phyloP scores from a whole-genome alignment of 2,888 invertebrate species.

The Noctuana brunneofusca region DNA sequence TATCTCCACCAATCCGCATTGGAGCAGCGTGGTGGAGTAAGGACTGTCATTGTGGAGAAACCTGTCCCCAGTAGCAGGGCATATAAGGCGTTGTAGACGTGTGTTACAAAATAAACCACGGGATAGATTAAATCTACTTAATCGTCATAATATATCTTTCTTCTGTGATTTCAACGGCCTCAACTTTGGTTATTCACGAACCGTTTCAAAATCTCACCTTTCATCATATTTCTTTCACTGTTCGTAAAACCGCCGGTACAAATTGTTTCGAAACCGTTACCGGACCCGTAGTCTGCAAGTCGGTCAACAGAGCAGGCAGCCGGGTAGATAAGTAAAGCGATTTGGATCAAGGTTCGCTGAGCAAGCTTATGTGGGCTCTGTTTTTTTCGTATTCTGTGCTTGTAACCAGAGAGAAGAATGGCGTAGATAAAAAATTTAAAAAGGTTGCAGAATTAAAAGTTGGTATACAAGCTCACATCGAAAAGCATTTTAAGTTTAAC shows the following conservation, averaged over 20 bases:
- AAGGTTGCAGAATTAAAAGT: neutral
- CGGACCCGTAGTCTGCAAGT: constrained; percentile 3
- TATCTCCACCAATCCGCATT: too few relatives aligned
- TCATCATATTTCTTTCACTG: neutral
- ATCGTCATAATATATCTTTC: neutral
- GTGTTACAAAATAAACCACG: too few relatives aligned
- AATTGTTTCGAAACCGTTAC: constrained; percentile 12
- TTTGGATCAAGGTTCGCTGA: constrained; percentile 24
- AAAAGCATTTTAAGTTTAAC: too few relatives aligned
- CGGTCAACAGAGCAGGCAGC: neutral
- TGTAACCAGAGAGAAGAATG: neutral
- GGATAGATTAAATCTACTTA: too few relatives aligned
- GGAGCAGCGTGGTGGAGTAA: too few relatives aligned
- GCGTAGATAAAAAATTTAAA: neutral
- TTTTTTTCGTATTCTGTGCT: neutral
- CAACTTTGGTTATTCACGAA: neutral
- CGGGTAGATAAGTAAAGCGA: constrained; percentile 8
- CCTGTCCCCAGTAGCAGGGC: too few relatives aligned
- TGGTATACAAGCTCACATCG: neutral
- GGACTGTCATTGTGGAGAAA: too few relatives aligned
- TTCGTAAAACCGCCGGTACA: neutral
- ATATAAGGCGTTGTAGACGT: too few relatives aligned
- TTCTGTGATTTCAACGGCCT: too few relatives aligned
- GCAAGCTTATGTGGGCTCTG: constrained; percentile 4
- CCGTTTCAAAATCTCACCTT: neutral